phyloP scores from a whole-genome alignment of 2,888 invertebrate genomes.

The Ceriagrion tenellum region DNA sequence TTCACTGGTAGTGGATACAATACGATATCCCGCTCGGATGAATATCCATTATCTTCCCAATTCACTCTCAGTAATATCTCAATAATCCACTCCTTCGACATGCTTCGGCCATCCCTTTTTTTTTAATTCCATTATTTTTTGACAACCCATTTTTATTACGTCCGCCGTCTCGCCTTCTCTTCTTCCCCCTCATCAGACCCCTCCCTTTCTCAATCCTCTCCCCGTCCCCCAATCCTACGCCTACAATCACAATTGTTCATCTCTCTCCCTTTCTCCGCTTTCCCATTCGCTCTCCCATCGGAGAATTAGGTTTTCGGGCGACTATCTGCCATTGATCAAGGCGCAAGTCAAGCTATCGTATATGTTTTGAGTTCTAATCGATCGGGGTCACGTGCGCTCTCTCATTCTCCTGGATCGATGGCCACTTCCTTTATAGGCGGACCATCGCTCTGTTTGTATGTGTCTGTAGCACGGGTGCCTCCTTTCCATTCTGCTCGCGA shows the following conservation, averaged over 20 bases:
- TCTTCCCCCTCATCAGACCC: neutral
- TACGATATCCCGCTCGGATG: neutral
- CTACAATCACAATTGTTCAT: neutral
- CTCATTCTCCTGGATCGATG: neutral
- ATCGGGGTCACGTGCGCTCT: neutral
- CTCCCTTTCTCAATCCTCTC: no score
- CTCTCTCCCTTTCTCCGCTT: neutral
- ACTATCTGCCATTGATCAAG: constrained; percentile 2
- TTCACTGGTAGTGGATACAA: neutral
- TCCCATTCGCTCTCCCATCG: neutral
- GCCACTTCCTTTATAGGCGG: neutral
- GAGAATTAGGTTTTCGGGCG: neutral
- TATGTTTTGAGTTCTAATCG: neutral
- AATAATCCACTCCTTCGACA: neutral
- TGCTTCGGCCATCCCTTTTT: neutral
- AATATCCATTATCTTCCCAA: neutral
- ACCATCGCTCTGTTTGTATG: neutral
- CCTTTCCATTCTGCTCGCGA: neutral
- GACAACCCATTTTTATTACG: neutral
- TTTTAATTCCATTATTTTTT: neutral
- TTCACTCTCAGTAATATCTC: neutral
- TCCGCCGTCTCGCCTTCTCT: neutral
- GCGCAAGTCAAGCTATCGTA: neutral
- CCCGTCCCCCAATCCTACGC: neutral
- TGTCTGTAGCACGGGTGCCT: neutral